A percentile compares a stretch with the other conserved stretches of the same genome.
Conservation (phyloP, 2,113 vertebrate genomes). For the Grammomys dolichurus region DNA sequence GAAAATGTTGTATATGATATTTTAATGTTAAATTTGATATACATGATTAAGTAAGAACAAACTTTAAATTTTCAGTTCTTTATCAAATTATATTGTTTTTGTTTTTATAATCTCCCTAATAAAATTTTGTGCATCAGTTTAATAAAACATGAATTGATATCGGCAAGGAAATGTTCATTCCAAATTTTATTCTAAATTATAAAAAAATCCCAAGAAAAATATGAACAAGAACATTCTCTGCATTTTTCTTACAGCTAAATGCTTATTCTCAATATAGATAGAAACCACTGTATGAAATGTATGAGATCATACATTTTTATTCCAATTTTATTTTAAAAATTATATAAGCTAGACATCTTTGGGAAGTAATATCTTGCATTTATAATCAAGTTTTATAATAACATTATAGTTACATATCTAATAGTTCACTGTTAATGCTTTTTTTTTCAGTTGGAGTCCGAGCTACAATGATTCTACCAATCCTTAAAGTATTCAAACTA, state of each 20-base stretch:
- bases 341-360: neutral
- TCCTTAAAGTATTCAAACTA: neutral
- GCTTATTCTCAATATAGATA: neutral
- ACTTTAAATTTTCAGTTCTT: conserved; percentile 9
- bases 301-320: neutral
- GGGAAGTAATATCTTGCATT: conserved; percentile 20
- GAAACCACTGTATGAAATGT: neutral
- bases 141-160: conserved; percentile 12
- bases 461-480: neutral
- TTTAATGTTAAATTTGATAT: conserved; percentile 27
- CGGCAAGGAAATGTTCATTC: conserved; percentile 6
- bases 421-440: neutral
- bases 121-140: conserved; percentile 6
- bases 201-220: neutral
- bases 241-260: neutral
- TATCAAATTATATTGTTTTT: neutral
- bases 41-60: neutral
- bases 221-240: neutral
- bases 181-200: conserved; percentile 40
- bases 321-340: neutral
- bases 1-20: neutral
- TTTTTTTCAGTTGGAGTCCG: neutral
- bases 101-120: neutral
- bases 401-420: neutral
- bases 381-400: neutral